Base-by-base conservation (phyloP, 2,113 vertebrate genomes). In the Fulica atra region DNA sequence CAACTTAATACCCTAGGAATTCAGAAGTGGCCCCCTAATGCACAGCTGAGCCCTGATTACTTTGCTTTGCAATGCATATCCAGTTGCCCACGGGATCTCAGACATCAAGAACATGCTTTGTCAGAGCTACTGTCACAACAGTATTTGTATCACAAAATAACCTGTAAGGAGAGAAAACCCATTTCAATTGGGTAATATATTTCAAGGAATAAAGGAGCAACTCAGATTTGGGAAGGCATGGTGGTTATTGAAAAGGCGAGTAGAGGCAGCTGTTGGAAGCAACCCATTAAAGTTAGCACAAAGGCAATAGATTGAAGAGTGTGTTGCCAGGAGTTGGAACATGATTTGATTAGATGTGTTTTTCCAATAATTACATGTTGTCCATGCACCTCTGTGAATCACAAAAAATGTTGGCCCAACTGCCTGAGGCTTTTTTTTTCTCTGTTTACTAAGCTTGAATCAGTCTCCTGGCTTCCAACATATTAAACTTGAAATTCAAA, bases 281-380 rank as follows among this genome's bases (percentile, higher is more conserved):
- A 66, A 38, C 16, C 21, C 14, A 20, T 54, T 86, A 16, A 88
- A 71, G 36, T 38, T 16, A 60, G 26, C 48, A 50, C 16, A 64
- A 81, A 79, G n/a, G 54, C 44, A 65, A n/a, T 35, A 70, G 24
- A 61, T 31, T 81, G 77, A 68, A 56, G 9, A 16, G 9, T 6
- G 25, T 46, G 57, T 48, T 89, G 44, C 48, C 71, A 95, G 57
- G 29, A 89, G 66, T 71, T 68, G 53, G 35, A 81, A 16, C 23
- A 35, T 53, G 53, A 80, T 92, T 93, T 93, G 40, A 90, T 80
- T 69, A 61, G 29, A 35, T n/a, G 36, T 63, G 54, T 65, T 94
- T 93, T 92, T 36, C 71, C 63, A n/a, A 25, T 86, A 85, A 89
- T 85, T 81, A 65, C 33, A 24, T 3, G 4, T 81, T 92, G 51